Percentiles rank a stretch among this genome's conserved stretches.
Evolutionary conservation across 2,113 vertebrate genomes (phyloP).

Genomic region (Pycnonotus jocosus): DNA sequence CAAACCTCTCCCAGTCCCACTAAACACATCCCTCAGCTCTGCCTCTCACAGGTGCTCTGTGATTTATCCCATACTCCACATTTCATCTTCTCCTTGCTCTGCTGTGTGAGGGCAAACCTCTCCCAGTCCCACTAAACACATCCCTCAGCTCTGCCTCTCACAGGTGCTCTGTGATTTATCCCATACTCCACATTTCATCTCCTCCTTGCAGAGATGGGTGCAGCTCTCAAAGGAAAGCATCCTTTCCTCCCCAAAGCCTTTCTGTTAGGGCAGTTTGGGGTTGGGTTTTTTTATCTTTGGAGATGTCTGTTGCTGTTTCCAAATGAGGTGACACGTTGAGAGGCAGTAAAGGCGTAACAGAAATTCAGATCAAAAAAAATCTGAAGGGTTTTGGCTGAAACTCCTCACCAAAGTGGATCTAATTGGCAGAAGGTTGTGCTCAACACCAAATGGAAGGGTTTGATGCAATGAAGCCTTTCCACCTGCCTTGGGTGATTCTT

Average conservation of each 20-base stretch:
- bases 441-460: neutral
- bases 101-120: too few species aligned
- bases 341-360: neutral
- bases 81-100: neutral
- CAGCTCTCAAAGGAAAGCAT: neutral
- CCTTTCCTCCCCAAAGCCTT: neutral
- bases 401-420: neutral
- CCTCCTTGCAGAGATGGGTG: neutral
- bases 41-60: too few species aligned
- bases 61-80: too few species aligned
- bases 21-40: too few species aligned
- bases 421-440: neutral
- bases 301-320: neutral
- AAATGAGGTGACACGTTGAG: neutral
- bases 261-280: neutral
- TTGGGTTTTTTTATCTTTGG: neutral
- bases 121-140: too few species aligned
- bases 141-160: too few species aligned
- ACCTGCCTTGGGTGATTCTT: neutral
- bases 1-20: too few species aligned
- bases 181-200: neutral
- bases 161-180: too few species aligned
- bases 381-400: neutral
- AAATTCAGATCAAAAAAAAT: neutral
- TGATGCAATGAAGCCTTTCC: neutral